Evolutionary conservation across 2,113 vertebrate genomes (phyloP).

Genomic region (Brachionichthys hirsutus): DNA sequence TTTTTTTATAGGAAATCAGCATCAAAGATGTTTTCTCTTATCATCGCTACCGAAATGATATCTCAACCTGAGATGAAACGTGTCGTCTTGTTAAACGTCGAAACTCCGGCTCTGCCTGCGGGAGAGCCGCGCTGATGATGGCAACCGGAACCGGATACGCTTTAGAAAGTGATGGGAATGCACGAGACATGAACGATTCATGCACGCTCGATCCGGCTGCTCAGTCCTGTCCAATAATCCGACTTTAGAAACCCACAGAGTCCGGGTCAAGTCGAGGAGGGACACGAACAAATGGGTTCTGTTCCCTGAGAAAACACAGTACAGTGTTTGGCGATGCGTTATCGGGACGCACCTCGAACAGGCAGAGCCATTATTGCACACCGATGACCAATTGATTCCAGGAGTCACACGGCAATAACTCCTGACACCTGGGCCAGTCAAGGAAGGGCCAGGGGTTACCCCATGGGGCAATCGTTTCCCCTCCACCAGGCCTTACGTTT

Average conservation of each 20-base stretch:
- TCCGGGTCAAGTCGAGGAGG: conserved; percentile 6
- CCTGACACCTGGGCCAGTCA: conserved; percentile 50
- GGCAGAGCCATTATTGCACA: conserved; percentile 23
- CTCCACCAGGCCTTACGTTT: conserved; percentile 44
- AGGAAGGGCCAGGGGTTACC: conserved; percentile 42
- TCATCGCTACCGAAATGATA: neutral
- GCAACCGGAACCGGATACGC: conserved; percentile 46
- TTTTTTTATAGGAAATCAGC: no score
- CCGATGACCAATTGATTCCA: conserved; percentile 46
- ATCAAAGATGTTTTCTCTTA: no score
- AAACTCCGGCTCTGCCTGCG: conserved; percentile 51
- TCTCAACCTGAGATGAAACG: neutral
- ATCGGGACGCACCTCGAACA: conserved; percentile 32
- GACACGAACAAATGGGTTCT: conserved; percentile 15
- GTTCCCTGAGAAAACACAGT: conserved; percentile 59
- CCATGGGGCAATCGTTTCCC: conserved; percentile 9
- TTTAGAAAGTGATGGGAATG: conserved; percentile 34
- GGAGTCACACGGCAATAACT: conserved; percentile 32
- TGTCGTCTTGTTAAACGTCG: conserved; percentile 37
- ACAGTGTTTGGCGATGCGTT: conserved; percentile 48
- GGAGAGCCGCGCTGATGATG: conserved; percentile 26
- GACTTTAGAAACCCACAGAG: conserved; percentile 26
- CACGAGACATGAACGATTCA: conserved; percentile 38
- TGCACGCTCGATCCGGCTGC: conserved; percentile 3
- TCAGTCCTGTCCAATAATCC: neutral